Base-by-base conservation (phyloP, 2,113 vertebrate genomes). In the Macquaria australasica region DNA sequence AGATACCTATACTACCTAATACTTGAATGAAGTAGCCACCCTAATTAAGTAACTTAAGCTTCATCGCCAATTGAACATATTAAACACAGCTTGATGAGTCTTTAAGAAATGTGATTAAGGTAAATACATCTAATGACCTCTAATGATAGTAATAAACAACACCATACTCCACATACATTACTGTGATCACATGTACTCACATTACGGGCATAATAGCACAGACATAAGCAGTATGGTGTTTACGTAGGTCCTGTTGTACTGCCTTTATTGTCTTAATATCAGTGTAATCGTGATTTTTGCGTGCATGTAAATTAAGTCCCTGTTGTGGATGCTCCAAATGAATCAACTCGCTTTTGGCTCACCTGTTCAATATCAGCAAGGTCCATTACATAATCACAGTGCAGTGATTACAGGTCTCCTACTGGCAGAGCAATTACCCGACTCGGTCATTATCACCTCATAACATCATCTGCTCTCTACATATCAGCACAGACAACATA, bases 381-480 rank as follows among this genome's bases (percentile, higher is more conserved):
- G 72, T 86, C 73, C 67, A 79, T 91, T 93, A 92, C 87, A 91
- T 92, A 91, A 94, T 87, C 82, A 78, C 75, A 70, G 69, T 8
- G 43, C 73, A 56, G 81, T 89, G 88, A 92, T 92, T 90, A 88
- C 84, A 86, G 86, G 87, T 91, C 88, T 93, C 88, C 83, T 84
- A 79, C 83, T 31, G 77, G 67, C 85, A 85, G 87, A 90, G 89
- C 86, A 93, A 94, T 93, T 93, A 94, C 78, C 56, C 39, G 21
- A 71, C 86, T 50, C 73, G 85, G 81, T 94, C 89, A 93, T 93
- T 93, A 93, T 93, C 92, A 85, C 91, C 89, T 90, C 88, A 82
- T 75, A 89, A 92, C 91, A 93, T 91, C 89, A 88, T 82, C 87
- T 82, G 74, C 79, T 89, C 87, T 79, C 80, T 67, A 74, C 85